Base-by-base conservation (phyloP, 2,113 vertebrate genomes). In the Calidris pygmaea region DNA sequence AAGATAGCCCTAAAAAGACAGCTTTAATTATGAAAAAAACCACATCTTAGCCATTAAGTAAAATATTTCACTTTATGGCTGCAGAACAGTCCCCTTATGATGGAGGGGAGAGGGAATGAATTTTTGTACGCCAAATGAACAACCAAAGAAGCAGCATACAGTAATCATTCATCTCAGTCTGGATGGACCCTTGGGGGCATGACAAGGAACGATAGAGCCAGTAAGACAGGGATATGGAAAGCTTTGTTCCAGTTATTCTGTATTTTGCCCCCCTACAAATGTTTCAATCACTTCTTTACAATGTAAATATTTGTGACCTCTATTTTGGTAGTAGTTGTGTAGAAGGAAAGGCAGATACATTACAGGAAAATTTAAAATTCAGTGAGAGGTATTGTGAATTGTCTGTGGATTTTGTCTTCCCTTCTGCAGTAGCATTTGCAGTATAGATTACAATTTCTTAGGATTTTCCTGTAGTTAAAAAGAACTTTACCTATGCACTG, bases 11-110 rank as follows among this genome's bases (percentile, higher is more conserved):
- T 73, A 39, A 70, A 81, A 66, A 12, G 8, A 67, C 14, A 53
- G 8, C 12, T 79, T 67, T 63, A 56, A 52, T 26, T 56, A 24
- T 29, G 34, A 20, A n/a, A 41, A 30, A 6, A 0, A 1, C 1
- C 1, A 65, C 21, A 1, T 56, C 23, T 50, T 72, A 71, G 29
- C 13, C 2, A 63, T 17, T 29, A 89, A 71, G 7, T 39, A 8
- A 78, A 91, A 71, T 56, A 74, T 71, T 73, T 81, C 0, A 39
- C 34, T 59, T 82, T 21, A 18, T n/a, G 10, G 18, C 50, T 79
- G 32, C 11, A 56, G 37, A 75, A n/a, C 6, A 63, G 24, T 41
- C 48, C 22, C 48, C 11, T 41, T 53, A 34, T 1, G 1, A 29
- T 1, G 1, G 19, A 62, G 11, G 5, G 13, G 6, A 45, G 50